Percentiles rank a stretch among this genome's conserved stretches.
Evolutionary conservation across 2,888 invertebrate genomes (phyloP).

Genomic region (Endomychus coccineus): DNA sequence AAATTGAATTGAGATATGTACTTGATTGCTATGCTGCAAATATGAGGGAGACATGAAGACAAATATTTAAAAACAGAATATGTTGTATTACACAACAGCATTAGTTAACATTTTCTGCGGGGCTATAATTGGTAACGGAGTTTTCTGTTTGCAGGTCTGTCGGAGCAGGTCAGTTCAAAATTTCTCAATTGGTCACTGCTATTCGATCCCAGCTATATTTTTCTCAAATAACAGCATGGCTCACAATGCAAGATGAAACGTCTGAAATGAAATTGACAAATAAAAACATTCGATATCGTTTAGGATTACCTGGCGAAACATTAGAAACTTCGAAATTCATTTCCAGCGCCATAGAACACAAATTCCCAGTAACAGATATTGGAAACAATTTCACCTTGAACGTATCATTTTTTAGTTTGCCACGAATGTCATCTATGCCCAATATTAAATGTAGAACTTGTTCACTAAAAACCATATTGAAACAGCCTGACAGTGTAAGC

Average conservation of each 20-base stretch:
- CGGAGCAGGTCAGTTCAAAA: conserved; percentile 46
- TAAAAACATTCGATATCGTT: conserved; percentile 50
- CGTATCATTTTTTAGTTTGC: conserved; percentile 60
- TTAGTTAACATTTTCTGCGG: too few species aligned
- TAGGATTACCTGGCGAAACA: conserved; percentile 60
- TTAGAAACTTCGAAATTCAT: conserved; percentile 49
- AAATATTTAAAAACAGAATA: too few species aligned
- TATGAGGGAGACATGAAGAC: too few species aligned
- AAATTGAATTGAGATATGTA: too few species aligned
- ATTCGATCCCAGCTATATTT: conserved; percentile 93
- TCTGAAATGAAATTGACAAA: conserved; percentile 19
- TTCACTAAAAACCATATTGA: conserved; percentile 11
- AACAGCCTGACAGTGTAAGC: not conserved
- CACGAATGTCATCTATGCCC: conserved; percentile 66
- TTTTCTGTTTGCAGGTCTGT: conserved; percentile 42
- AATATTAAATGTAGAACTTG: conserved; percentile 48
- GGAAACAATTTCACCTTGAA: conserved; percentile 57
- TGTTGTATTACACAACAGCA: too few species aligned
- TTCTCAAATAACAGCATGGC: conserved; percentile 94
- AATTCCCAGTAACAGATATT: conserved; percentile 63
- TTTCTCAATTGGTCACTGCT: conserved; percentile 80
- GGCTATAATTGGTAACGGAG: too few species aligned
- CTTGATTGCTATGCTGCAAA: too few species aligned
- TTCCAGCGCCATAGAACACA: conserved; percentile 56
- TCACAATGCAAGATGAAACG: conserved; percentile 44